Base-by-base conservation (phyloP, 2,888 invertebrate genomes). In the Beris morrisii region DNA sequence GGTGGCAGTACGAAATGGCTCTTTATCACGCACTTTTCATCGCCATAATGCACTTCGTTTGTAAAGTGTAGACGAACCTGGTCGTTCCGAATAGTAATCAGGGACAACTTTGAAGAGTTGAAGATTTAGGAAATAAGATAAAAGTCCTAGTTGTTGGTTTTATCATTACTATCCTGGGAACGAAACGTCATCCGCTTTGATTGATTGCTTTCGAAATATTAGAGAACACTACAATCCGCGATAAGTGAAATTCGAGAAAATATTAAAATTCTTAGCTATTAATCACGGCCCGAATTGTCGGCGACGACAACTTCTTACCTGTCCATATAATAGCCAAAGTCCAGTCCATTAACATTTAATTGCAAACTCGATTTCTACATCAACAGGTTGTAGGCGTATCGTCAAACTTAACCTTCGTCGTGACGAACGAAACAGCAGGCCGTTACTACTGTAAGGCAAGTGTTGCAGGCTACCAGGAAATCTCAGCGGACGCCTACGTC, bases 361-460 rank as follows among this genome's bases (percentile, higher is more conserved):
- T 6, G 30, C 54, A 67, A 43, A 52, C 53, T 56, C 50, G 43
- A 44, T 70, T 71, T 67, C 69, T 56, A 68, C 64, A 44, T 53
- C 70, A 69, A 22, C 77, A 85, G 85, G 80, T 90, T 68, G 88
- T 93, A 38, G 90, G 91, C 64, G 89, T 88, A 70, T 88, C 88
- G 61, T 83, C 91, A 2, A 92, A 93, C 75, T 83, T 94, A 71
- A 92, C 91, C 7, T 83, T 95, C 38, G 85, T 85, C 6, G 89
- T 94, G 38, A 89, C 88, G 72, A 87, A 89, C 3, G 88, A 90
- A 71, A 91, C 92, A 1, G 89, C 93, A 12, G 96, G 96, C 0
- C 86, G 89, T 54, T 97, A 97, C 80, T 88, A 88, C 69, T 97
- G 97, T 81, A 92, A 92, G 74, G 96, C 95, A 1, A 89, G 88